Evolutionary conservation across 2,888 invertebrate genomes (phyloP).

Genomic region (Macrophya alboannulata): DNA sequence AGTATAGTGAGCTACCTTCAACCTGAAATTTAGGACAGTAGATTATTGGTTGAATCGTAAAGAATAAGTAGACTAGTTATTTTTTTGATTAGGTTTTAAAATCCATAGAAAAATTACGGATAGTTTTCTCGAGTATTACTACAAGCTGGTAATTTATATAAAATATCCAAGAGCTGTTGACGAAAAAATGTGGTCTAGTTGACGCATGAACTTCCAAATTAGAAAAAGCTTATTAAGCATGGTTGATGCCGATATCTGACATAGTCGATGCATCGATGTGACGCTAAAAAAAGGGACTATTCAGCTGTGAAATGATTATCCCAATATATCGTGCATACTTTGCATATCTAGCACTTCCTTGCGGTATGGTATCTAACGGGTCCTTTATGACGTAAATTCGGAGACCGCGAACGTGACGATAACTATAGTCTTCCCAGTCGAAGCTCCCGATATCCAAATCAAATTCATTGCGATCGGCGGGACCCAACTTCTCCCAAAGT

Average conservation of each 20-base stretch:
- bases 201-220: neutral
- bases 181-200: too few species aligned
- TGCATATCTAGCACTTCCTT: slow-evolving; percentile 81
- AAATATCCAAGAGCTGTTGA: too few species aligned
- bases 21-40: slow-evolving; percentile 61
- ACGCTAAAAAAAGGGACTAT: neutral
- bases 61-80: neutral
- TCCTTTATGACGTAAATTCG: slow-evolving; percentile 90
- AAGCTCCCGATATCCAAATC: slow-evolving; percentile 87
- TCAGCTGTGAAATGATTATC: neutral
- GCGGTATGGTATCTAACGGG: slow-evolving; percentile 86
- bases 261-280: neutral
- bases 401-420: slow-evolving; percentile 86
- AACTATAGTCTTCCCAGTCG: slow-evolving; percentile 88
- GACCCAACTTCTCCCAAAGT: slow-evolving; percentile 84
- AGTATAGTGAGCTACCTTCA: slow-evolving; percentile 61
- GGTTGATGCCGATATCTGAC: neutral
- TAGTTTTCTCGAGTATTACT: too few species aligned
- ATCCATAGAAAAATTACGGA: neutral
- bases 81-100: neutral
- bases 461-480: slow-evolving; percentile 84
- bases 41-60: slow-evolving; percentile 39
- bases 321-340: slow-evolving; percentile 61
- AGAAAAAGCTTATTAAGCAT: neutral
- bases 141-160: too few species aligned